Conservation (phyloP, 2,113 vertebrate genomes). For the Hemibagrus wyckioides region DNA sequence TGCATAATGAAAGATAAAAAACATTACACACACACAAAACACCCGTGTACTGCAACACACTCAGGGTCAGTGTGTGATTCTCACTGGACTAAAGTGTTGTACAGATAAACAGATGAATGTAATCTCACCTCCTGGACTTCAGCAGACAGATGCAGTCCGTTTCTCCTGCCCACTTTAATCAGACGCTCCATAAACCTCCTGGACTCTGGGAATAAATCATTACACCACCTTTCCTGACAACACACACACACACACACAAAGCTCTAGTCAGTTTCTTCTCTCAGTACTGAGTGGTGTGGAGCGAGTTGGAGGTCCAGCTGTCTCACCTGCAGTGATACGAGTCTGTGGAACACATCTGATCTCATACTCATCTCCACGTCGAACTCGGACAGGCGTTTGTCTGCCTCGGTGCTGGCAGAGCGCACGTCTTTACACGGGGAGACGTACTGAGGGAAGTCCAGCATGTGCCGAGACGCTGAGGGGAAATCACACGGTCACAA, state of each 20-base stretch:
- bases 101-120: background rate
- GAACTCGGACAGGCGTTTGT: constrained; percentile 90
- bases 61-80: background rate
- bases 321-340: constrained; percentile 85
- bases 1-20: constrained; percentile 55
- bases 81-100: constrained; percentile 1
- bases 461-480: constrained; percentile 84
- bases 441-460: constrained; percentile 91
- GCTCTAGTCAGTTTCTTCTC: background rate
- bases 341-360: constrained; percentile 85
- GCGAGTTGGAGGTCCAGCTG: background rate
- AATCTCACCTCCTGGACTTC: constrained; percentile 83
- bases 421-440: constrained; percentile 82
- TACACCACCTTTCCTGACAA: constrained; percentile 78
- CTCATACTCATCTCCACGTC: constrained; percentile 95
- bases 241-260: constrained; percentile 43
- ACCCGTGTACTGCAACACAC: background rate
- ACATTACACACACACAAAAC: background rate
- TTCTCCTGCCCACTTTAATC: constrained; percentile 84
- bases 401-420: constrained; percentile 89
- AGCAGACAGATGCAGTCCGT: constrained; percentile 86
- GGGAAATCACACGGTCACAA: constrained; percentile 36
- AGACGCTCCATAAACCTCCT: constrained; percentile 85
- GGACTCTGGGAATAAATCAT: constrained; percentile 79
- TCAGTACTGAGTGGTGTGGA: background rate